Percentiles rank a stretch among this genome's conserved stretches.
phyloP scores from a whole-genome alignment of 1,140 invertebrate genomes.

The Panulirus ornatus region DNA sequence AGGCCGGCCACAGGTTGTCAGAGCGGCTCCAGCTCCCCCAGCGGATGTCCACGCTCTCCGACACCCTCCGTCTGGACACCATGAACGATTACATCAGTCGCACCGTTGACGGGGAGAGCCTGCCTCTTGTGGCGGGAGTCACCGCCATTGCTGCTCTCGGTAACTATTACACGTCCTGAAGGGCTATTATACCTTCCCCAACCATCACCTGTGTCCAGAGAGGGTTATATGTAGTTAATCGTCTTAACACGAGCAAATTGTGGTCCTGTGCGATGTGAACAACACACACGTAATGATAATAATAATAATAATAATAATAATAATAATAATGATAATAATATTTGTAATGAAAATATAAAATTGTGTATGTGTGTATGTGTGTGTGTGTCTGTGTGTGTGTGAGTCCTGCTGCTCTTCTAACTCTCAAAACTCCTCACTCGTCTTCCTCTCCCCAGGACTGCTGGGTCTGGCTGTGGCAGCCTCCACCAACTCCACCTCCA shows the following conservation, averaged over 20 bases:
- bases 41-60: constrained; percentile 29
- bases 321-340: too few species aligned
- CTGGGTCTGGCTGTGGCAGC: constrained; percentile 21
- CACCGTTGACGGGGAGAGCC: constrained; percentile 32
- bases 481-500: constrained; percentile 10
- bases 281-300: not conserved
- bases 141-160: constrained; percentile 26
- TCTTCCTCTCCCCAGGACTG: constrained; percentile 15
- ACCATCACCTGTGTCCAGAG: not conserved
- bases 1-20: constrained; percentile 42
- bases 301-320: too few species aligned
- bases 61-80: constrained; percentile 13
- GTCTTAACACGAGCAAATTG: not conserved
- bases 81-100: constrained; percentile 60
- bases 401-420: too few species aligned
- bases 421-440: too few species aligned
- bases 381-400: too few species aligned
- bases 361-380: too few species aligned
- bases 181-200: not conserved
- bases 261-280: not conserved
- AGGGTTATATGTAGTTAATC: not conserved
- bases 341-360: too few species aligned
- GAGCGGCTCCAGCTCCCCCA: constrained; percentile 29
- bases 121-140: constrained; percentile 60
- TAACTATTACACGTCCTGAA: not conserved